Percentiles rank a stretch among this genome's conserved stretches.
phyloP scores from a whole-genome alignment of 2,113 vertebrate genomes.

The Ranitomeya imitator region DNA sequence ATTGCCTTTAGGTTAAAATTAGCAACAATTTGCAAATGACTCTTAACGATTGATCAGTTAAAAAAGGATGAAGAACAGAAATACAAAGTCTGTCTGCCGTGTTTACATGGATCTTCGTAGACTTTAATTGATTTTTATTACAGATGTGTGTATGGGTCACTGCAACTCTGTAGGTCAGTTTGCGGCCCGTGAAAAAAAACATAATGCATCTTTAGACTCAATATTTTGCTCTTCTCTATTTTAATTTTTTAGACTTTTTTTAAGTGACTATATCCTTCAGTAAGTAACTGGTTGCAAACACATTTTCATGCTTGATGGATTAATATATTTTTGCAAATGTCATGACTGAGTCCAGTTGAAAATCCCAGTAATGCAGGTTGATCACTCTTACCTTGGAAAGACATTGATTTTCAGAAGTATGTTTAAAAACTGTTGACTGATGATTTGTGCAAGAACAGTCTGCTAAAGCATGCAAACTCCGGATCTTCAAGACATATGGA shows the following conservation, averaged over 20 bases:
- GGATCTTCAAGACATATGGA: conserved; percentile 5
- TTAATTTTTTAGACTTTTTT: not conserved
- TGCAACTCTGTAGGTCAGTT: too few relatives aligned
- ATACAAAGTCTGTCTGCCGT: too few relatives aligned
- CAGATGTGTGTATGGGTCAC: too few relatives aligned
- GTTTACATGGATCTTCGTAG: too few relatives aligned
- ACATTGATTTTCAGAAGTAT: conserved; percentile 56
- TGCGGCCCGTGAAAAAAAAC: too few relatives aligned
- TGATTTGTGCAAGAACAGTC: not conserved
- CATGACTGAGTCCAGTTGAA: conserved; percentile 63
- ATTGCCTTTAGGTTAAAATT: not conserved
- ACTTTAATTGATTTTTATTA: too few relatives aligned
- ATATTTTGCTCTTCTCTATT: too few relatives aligned
- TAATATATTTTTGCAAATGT: conserved; percentile 62
- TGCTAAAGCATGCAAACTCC: not conserved
- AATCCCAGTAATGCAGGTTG: conserved; percentile 60
- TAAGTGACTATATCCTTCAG: not conserved
- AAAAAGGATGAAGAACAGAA: too few relatives aligned
- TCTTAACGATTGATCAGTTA: too few relatives aligned
- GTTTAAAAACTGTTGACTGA: conserved; percentile 60
- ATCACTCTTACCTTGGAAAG: conserved; percentile 63
- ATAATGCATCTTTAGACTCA: too few relatives aligned
- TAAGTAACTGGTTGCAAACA: not conserved
- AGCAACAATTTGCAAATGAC: too few relatives aligned
- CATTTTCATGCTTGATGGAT: not conserved